phyloP scores from a whole-genome alignment of 2,888 invertebrate species.

The Chalcosyrphus nemorum region DNA sequence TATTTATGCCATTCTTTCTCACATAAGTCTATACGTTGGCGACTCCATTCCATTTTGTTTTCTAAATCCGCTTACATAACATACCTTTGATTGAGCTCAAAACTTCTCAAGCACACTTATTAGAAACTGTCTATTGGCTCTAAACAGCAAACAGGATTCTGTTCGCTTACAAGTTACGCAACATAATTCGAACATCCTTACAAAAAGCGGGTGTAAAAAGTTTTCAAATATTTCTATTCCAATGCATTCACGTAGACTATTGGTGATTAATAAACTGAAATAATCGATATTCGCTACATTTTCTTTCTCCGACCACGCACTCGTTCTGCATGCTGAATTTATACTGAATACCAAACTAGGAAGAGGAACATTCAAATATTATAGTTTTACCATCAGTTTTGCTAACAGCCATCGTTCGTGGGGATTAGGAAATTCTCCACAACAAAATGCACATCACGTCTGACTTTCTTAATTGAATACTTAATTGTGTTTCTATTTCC shows the following conservation, averaged over 20 bases:
- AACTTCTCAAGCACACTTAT: too few species aligned
- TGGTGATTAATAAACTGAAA: slow-evolving; percentile 8
- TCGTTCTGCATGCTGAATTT: not conserved
- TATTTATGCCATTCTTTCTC: too few species aligned
- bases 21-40: too few species aligned
- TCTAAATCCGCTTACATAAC: too few species aligned
- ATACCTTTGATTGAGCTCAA: too few species aligned
- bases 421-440: slow-evolving; percentile 3
- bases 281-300: slow-evolving; percentile 36
- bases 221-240: not conserved
- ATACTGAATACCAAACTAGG: slow-evolving; percentile 29
- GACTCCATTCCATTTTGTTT: too few species aligned
- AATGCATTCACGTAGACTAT: slow-evolving; percentile 5
- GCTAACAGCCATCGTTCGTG: not conserved
- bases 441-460: slow-evolving; percentile 65
- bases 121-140: too few species aligned
- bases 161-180: too few species aligned
- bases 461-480: slow-evolving; percentile 71
- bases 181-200: not conserved
- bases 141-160: too few species aligned
- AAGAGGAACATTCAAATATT: slow-evolving; percentile 23
- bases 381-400: slow-evolving; percentile 38
- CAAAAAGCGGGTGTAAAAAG: not conserved
- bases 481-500: slow-evolving; percentile 67
- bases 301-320: slow-evolving; percentile 22